These are phyloP conservation scores for Galerucella calmariensis DNA, from an alignment of 2,888 invertebrate species.

Conservation along the genomic window DNA sequence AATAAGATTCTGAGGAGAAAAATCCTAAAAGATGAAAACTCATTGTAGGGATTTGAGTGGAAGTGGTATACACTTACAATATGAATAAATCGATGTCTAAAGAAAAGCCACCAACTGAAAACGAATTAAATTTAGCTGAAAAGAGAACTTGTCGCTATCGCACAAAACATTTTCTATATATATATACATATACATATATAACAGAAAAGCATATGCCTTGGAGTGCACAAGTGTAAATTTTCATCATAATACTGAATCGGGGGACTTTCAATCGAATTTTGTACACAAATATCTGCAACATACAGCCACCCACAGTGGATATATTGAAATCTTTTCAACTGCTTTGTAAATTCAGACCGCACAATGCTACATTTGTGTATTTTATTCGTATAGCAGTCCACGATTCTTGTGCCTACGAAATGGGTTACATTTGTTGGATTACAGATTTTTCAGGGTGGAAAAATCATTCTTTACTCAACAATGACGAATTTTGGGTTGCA, in stretches of 20 bases:
- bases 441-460: conserved; percentile 60
- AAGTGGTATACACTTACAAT: conserved; percentile 43
- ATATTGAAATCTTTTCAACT: conserved; percentile 66
- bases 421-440: conserved; percentile 64
- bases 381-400: conserved; percentile 63
- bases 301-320: conserved; percentile 61
- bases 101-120: conserved; percentile 50
- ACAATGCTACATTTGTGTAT: conserved; percentile 65
- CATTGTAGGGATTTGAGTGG: conserved; percentile 28
- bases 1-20: conserved; percentile 21
- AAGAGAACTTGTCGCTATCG: conserved; percentile 45
- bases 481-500: conserved; percentile 44
- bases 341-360: conserved; percentile 66
- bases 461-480: conserved; percentile 54
- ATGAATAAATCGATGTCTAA: conserved; percentile 46
- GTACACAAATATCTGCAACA: conserved; percentile 64
- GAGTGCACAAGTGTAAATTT: conserved; percentile 67
- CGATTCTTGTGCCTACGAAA: conserved; percentile 60
- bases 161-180: conserved; percentile 53
- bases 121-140: conserved; percentile 63
- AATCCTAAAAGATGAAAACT: conserved; percentile 30
- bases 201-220: conserved; percentile 62
- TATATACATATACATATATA: conserved; percentile 28
- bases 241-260: conserved; percentile 65
- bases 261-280: conserved; percentile 64